Evolutionary conservation across 2,888 invertebrate genomes (phyloP), one percentile per base, ranked within the genome.

Genomic region (Mythimna impura): DNA sequence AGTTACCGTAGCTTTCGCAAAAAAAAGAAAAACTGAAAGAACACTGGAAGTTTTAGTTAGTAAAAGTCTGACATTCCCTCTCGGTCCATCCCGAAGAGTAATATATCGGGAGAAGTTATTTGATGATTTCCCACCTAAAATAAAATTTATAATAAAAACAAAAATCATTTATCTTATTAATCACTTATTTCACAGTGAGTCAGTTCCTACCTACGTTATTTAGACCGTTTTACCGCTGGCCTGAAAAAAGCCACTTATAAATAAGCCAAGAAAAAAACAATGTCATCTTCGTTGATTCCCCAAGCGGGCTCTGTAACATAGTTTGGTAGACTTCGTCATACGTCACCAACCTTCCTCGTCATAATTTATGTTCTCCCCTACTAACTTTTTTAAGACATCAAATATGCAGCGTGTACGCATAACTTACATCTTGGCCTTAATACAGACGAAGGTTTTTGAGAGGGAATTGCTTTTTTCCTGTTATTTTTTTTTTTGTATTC

Each of bases 401-500:
- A 81, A 76, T 68, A 77, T 81, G 81, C 76, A 81, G 34, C 67
- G 40, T 76, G 20, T 60, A 65, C 64, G 43, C 52, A 62, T 78
- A 57, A 65, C 10, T 76, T 60, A 64, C 69, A 52, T 30, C 58
- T 54, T 40, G 34, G 20, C 4, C 64, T 55, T 73, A 63, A 71
- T 54, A 72, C 30, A 64, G 40, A n/a, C n/a, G 47, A 65, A 52
- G 66, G 76, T 55, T 64, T 55, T 17, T 1, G 43, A 17, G 30
- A 20, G 2, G 25, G 54, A 30, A 54, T 61, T 47, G 34, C 9
- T 47, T 76, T 79, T 61, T 62, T 62, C 34, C 43, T n/a, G 9
- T 47, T 36, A 17, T 2, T 5, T 0, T 66, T 54, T n/a, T 76
- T n/a, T 66, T 9, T 36, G 54, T 72, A 25, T 14, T 74, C 43